These are phyloP conservation scores for Turdus rufiventris DNA, from an alignment of 2,113 vertebrate genomes.

Conservation along the genomic window DNA sequence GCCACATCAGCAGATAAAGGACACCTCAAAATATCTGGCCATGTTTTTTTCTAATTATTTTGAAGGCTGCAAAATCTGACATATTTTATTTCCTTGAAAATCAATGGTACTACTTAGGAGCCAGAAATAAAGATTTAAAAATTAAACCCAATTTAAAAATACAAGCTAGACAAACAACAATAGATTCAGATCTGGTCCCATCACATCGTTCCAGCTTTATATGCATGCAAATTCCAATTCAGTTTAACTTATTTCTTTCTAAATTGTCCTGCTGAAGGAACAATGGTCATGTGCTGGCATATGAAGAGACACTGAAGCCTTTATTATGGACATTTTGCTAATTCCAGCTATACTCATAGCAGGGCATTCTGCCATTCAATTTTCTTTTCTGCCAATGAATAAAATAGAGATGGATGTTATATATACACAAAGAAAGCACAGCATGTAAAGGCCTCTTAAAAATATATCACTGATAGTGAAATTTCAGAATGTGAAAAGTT, in stretches of 20 bases:
- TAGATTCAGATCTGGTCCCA: neutral
- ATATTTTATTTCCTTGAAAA: neutral
- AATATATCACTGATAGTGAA: neutral
- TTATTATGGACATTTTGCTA: slow-evolving; percentile 3
- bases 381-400: slow-evolving; percentile 5
- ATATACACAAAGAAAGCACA: neutral
- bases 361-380: slow-evolving; percentile 26
- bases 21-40: neutral
- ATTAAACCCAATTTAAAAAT: neutral
- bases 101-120: neutral
- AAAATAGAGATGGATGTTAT: neutral
- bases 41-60: neutral
- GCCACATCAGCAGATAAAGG: neutral
- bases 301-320: neutral
- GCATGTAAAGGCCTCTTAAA: neutral
- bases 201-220: neutral
- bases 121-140: neutral
- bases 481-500: neutral
- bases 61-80: neutral
- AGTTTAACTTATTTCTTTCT: slow-evolving; percentile 12
- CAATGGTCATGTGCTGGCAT: neutral
- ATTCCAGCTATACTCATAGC: neutral
- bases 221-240: neutral
- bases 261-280: neutral
- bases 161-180: neutral